These are phyloP conservation scores for Brachionus manjavacas DNA, from an alignment of 1,140 invertebrate genomes.

Conservation along the genomic window DNA sequence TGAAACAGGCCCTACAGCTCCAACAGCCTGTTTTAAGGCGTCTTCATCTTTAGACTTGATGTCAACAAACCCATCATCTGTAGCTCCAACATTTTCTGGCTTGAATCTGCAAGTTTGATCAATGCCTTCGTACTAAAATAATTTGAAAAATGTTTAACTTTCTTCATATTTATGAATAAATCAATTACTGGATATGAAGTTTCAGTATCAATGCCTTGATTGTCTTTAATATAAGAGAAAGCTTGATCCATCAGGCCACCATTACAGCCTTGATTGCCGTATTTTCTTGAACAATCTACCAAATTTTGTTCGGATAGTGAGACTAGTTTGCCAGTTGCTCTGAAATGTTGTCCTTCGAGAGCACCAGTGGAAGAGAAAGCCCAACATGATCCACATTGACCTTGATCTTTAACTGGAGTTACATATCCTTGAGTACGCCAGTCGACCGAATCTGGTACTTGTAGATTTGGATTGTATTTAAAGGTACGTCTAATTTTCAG, in stretches of 20 bases:
- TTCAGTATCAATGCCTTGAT: conserved; percentile 40
- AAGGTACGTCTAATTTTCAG: neutral
- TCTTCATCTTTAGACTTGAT: conserved; percentile 45
- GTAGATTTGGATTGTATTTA: neutral
- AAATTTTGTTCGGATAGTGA: conserved; percentile 51
- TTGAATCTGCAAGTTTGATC: conserved; percentile 36
- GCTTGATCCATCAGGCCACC: conserved; percentile 54
- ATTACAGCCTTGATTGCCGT: conserved; percentile 51
- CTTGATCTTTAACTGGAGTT: conserved; percentile 43
- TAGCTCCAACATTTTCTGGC: conserved; percentile 30
- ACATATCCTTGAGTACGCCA: conserved; percentile 40
- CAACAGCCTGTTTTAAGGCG: conserved; percentile 60
- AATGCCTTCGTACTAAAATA: conserved; percentile 1
- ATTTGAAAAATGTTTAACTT: neutral
- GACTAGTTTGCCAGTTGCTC: conserved; percentile 46
- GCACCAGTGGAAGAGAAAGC: conserved; percentile 46
- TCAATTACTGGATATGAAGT: conserved; percentile 25
- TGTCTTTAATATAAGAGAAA: conserved; percentile 50
- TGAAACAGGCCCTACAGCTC: conserved; percentile 75
- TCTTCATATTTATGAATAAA: no score
- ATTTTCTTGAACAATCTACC: conserved; percentile 49
- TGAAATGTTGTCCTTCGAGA: conserved; percentile 49
- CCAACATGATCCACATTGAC: conserved; percentile 43
- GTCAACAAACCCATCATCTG: conserved; percentile 31
- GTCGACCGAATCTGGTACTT: conserved; percentile 38